Base-by-base conservation (phyloP, 2,888 invertebrate genomes). In the Morinoia aosen region DNA sequence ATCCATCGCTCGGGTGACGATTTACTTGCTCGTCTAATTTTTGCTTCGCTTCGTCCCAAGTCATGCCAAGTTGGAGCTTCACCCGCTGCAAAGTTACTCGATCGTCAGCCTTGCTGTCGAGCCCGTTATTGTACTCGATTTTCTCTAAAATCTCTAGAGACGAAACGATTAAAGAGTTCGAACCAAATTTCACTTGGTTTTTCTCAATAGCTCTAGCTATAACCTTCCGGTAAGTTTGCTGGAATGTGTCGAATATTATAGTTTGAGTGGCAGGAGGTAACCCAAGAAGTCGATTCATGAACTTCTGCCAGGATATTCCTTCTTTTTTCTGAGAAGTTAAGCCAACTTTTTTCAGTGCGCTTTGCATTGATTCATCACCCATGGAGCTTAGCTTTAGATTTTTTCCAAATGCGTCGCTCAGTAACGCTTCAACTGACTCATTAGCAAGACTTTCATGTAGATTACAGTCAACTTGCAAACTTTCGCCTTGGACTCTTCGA, bases 181-280 rank as follows among this genome's bases (percentile, higher is more conserved):
- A 56, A 2, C 93, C 93, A 57, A 93, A 56, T n/a, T 93, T 93
- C 57, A 93, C 93, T 93, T 57, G 57, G 33, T 93, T 93, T 93
- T 93, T 93, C 93, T 93, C 93, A 93, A 93, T 93, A 12, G 93
- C 93, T 93, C 57, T 56, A 57, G 93, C 56, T 8, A 93, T 93
- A 57, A 93, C 93, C 57, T 48, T 39, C 57, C 93, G 93, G 48
- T 93, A 93, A 57, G 93, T 93, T 57, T 25, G 25, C 48, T 93
- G 93, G 57, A 93, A 93, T 57, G 57, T 57, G 25, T 93, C 93
- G 57, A 93, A 93, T 57, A 93, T 93, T 3, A 57, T 7, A 14
- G 93, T 57, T 33, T 93, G 93, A 57, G 33, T 57, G n/a, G 93
- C n/a, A 25, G 57, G 93, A 8, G 93, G 93, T 33, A 93, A 19